phyloP scores from a whole-genome alignment of 1,140 invertebrate species.

The Lanistes nyassanus region DNA sequence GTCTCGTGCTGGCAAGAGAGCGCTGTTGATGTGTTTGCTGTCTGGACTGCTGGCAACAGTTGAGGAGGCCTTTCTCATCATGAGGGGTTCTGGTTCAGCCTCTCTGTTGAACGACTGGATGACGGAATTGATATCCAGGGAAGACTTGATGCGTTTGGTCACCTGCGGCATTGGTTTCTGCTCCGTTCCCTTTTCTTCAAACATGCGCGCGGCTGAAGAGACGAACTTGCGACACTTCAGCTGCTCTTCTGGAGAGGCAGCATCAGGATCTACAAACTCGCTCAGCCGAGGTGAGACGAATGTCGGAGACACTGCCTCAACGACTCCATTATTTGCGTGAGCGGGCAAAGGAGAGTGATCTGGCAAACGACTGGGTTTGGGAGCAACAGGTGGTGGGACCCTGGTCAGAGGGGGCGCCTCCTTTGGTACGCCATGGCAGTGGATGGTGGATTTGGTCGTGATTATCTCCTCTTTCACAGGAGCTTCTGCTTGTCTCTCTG shows the following conservation, averaged over 20 bases:
- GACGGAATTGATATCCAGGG: conserved; percentile 1
- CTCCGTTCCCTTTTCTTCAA: conserved; percentile 14
- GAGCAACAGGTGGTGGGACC: conserved; percentile 42
- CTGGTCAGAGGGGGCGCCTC: conserved; percentile 7
- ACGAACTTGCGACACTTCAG: conserved; percentile 16
- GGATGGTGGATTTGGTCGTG: background rate
- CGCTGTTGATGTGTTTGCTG: conserved; percentile 14
- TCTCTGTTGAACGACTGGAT: conserved; percentile 1
- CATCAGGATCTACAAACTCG: conserved; percentile 11
- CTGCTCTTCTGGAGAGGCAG: conserved; percentile 11
- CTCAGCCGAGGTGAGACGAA: conserved; percentile 13
- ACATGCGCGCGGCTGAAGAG: conserved; percentile 21
- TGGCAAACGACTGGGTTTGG: conserved; percentile 37
- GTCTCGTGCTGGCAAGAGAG: conserved; percentile 19
- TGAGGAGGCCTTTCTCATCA: conserved; percentile 14
- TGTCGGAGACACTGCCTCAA: conserved; percentile 10
- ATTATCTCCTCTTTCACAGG: background rate
- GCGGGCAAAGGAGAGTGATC: background rate
- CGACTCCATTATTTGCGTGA: background rate
- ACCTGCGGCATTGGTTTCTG: background rate
- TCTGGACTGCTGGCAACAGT: background rate
- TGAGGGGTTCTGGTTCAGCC: background rate
- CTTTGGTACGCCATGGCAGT: background rate
- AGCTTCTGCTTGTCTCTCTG: background rate
- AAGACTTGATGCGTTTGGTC: background rate